These are phyloP conservation scores for Dolichotis patagonum DNA, from an alignment of 2,113 vertebrate species.

Conservation along the genomic window DNA sequence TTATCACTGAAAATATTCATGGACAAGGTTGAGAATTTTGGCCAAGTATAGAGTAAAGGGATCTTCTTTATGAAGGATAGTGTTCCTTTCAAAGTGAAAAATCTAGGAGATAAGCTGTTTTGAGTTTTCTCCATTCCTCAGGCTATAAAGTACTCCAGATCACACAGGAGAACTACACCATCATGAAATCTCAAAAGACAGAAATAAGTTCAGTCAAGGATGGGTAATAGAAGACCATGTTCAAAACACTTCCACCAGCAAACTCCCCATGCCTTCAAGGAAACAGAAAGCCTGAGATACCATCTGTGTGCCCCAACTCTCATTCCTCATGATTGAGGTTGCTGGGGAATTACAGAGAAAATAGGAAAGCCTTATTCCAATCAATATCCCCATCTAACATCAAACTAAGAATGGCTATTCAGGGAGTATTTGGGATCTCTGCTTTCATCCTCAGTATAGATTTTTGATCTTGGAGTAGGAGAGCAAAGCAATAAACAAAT, in stretches of 20 bases:
- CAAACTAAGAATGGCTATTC: not conserved
- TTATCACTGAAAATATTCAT: not conserved
- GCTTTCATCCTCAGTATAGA: not conserved
- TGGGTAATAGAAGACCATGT: not conserved
- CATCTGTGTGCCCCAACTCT: not conserved
- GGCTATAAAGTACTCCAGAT: not conserved
- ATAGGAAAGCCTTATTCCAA: not conserved
- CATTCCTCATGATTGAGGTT: not conserved
- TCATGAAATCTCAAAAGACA: slow-evolving; percentile 40
- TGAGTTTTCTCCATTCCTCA: not conserved
- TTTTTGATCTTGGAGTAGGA: not conserved
- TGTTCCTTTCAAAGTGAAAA: not conserved
- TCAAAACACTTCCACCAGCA: not conserved
- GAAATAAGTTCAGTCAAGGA: not conserved
- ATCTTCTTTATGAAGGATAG: not conserved
- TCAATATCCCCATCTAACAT: not conserved
- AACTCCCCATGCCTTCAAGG: slow-evolving; percentile 1
- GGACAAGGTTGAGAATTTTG: not conserved
- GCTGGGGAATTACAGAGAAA: not conserved
- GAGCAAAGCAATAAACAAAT: slow-evolving; percentile 17
- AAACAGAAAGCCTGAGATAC: not conserved
- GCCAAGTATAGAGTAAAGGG: not conserved
- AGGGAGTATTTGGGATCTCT: not conserved
- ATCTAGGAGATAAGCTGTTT: not conserved
- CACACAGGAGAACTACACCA: not conserved